Conservation (phyloP, 2,888 invertebrate genomes). For the Malthinus seriepunctatus region DNA sequence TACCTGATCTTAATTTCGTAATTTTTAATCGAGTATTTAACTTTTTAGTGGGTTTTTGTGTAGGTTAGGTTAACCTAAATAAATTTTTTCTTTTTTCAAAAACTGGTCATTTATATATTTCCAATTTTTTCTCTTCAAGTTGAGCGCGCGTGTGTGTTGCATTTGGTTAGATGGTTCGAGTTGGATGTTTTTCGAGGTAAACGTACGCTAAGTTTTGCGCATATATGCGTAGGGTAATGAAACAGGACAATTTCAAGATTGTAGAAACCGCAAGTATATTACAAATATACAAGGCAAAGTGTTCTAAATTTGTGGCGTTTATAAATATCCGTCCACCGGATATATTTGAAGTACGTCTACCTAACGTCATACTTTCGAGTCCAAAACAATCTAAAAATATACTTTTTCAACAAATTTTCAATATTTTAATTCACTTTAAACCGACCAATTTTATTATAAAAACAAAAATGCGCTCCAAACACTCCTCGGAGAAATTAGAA, state of each 20-base stretch:
- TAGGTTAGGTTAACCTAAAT: too few relatives aligned
- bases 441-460: background rate
- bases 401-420: conserved; percentile 37
- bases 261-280: conserved; percentile 36
- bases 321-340: conserved; percentile 51
- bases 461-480: background rate
- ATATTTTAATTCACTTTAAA: conserved; percentile 18
- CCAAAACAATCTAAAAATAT: conserved; percentile 52
- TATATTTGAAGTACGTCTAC: conserved; percentile 51
- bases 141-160: background rate
- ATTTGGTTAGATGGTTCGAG: background rate
- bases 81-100: background rate
- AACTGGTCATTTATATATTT: background rate
- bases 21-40: too few relatives aligned
- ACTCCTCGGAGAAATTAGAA: conserved; percentile 25
- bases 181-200: conserved; percentile 11
- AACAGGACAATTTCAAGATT: conserved; percentile 25
- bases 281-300: conserved; percentile 43
- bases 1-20: too few relatives aligned
- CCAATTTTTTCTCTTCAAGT: background rate
- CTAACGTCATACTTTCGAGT: conserved; percentile 48
- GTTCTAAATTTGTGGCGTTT: conserved; percentile 49
- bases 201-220: conserved; percentile 19
- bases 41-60: too few relatives aligned
- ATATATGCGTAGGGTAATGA: conserved; percentile 13